Conservation (phyloP, 2,888 invertebrate species). For the Parnassius orleans region DNA sequence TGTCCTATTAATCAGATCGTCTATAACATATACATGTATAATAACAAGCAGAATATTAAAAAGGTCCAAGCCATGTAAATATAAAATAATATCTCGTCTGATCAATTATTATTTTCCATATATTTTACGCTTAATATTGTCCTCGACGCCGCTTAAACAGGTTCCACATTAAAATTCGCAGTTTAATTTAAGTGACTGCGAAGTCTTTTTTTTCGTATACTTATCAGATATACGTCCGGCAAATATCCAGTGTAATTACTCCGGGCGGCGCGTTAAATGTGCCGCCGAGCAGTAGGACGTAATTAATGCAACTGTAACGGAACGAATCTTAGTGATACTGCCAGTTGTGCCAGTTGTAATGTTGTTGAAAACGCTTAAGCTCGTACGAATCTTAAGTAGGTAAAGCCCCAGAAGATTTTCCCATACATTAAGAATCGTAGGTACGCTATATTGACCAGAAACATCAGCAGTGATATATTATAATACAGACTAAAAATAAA, state of each 20-base stretch:
- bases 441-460: no score
- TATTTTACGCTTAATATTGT: constrained; percentile 22
- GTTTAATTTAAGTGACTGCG: constrained; percentile 69
- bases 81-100: constrained; percentile 45
- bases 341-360: no score
- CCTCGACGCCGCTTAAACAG: constrained; percentile 24
- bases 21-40: no score
- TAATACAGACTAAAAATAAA: no score
- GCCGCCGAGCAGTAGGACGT: constrained; percentile 51
- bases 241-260: constrained; percentile 72
- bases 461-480: no score
- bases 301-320: constrained; percentile 19
- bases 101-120: constrained; percentile 29
- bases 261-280: constrained; percentile 55
- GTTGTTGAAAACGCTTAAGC: no score
- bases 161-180: constrained; percentile 50
- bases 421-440: no score
- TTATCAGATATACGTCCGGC: constrained; percentile 71
- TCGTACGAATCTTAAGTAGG: no score
- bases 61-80: constrained; percentile 29
- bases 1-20: no score
- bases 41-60: no score
- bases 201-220: constrained; percentile 50
- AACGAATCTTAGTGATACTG: background rate
- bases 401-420: no score